These are phyloP conservation scores for Yponomeuta plumbellus DNA, from an alignment of 2,888 invertebrate genomes.

Conservation along the genomic window DNA sequence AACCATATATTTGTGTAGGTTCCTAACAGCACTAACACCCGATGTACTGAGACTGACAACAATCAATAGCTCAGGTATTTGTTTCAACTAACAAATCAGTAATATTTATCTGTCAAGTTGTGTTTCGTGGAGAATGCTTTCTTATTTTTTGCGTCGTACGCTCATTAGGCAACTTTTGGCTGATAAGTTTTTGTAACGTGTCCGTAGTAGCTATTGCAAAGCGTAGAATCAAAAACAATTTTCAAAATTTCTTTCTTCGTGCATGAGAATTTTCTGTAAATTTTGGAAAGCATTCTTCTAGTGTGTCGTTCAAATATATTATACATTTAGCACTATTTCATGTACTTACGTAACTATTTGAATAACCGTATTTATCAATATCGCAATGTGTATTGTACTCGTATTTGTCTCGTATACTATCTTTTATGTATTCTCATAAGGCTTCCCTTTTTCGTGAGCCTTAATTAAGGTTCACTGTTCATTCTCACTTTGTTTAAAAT, in stretches of 20 bases:
- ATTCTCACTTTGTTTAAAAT: background rate
- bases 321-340: slow-evolving; percentile 2
- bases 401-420: background rate
- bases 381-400: background rate
- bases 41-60: slow-evolving; percentile 75
- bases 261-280: background rate
- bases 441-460: background rate
- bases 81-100: slow-evolving; percentile 16
- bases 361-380: background rate
- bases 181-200: background rate
- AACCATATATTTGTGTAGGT: slow-evolving; percentile 57
- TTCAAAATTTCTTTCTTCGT: background rate
- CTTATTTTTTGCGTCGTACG: slow-evolving; percentile 41
- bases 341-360: slow-evolving; percentile 1
- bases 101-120: slow-evolving; percentile 22
- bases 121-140: slow-evolving; percentile 63
- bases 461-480: background rate
- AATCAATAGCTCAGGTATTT: slow-evolving; percentile 71
- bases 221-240: background rate
- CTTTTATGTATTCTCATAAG: background rate
- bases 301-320: slow-evolving; percentile 17
- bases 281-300: slow-evolving; percentile 71
- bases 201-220: background rate
- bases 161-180: background rate
- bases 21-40: slow-evolving; percentile 75